phyloP scores from a whole-genome alignment of 2,888 invertebrate genomes.

The Meiosimyza decipiens region DNA sequence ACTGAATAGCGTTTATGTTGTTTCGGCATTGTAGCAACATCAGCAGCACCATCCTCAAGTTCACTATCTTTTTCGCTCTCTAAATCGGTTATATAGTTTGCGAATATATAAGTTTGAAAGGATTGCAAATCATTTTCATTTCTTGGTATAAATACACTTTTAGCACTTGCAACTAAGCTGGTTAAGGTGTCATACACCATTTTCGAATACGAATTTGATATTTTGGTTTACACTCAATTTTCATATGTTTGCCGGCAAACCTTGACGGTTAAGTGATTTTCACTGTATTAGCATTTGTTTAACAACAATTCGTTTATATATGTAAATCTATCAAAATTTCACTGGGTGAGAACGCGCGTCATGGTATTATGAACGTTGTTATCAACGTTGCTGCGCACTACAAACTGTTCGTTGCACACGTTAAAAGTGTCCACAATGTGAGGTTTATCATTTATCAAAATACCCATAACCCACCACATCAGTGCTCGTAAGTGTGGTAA shows the following conservation, averaged over 20 bases:
- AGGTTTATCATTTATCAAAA: too few relatives aligned
- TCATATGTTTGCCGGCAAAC: background rate
- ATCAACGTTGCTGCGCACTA: slow-evolving; percentile 12
- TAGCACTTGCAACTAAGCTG: slow-evolving; percentile 48
- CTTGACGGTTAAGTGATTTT: background rate
- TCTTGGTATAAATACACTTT: slow-evolving; percentile 48
- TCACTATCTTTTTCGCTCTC: slow-evolving; percentile 39
- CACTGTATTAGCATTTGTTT: background rate
- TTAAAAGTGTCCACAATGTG: too few relatives aligned
- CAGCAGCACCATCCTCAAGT: background rate
- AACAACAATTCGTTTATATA: too few relatives aligned
- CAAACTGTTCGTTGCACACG: slow-evolving; percentile 1
- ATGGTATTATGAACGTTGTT: background rate
- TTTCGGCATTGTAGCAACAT: slow-evolving; percentile 24
- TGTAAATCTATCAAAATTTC: too few relatives aligned
- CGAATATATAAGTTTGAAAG: slow-evolving; percentile 48
- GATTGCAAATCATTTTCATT: slow-evolving; percentile 46
- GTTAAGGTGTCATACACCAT: slow-evolving; percentile 49
- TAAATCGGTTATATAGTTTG: slow-evolving; percentile 45
- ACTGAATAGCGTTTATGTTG: slow-evolving; percentile 50
- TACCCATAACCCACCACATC: too few relatives aligned
- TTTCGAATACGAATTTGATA: background rate
- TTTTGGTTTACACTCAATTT: too few relatives aligned
- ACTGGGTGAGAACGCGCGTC: too few relatives aligned
- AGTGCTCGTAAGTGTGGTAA: too few relatives aligned